Conservation (phyloP, 1,140 invertebrate genomes). For the Lordiphosa collinella region DNA sequence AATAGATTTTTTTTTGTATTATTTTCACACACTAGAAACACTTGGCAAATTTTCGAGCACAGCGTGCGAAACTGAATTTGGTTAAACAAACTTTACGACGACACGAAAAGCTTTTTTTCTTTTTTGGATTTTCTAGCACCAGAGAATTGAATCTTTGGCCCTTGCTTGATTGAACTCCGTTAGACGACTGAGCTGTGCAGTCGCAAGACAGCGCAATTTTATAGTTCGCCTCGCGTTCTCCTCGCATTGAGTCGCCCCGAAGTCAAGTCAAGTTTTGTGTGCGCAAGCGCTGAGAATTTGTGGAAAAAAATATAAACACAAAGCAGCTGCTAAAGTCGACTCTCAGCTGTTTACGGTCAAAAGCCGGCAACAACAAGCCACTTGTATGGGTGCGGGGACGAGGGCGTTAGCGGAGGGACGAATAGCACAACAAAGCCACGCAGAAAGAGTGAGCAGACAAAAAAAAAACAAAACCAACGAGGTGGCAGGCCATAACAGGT, state of each 20-base stretch:
- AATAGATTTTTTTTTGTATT: slow-evolving; percentile 7
- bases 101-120: slow-evolving; percentile 22
- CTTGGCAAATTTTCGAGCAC: background rate
- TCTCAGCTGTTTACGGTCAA: slow-evolving; percentile 62
- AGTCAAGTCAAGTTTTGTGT: slow-evolving; percentile 30
- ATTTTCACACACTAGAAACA: slow-evolving; percentile 5
- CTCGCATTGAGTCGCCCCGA: slow-evolving; percentile 6
- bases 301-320: slow-evolving; percentile 66
- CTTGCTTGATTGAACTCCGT: slow-evolving; percentile 63
- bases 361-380: slow-evolving; percentile 69
- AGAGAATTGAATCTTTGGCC: slow-evolving; percentile 18
- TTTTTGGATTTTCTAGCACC: slow-evolving; percentile 23
- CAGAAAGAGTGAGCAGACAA: background rate
- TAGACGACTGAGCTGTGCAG: slow-evolving; percentile 64
- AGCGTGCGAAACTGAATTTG: slow-evolving; percentile 2
- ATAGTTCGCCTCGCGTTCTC: slow-evolving; percentile 28
- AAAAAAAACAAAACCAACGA: slow-evolving; percentile 8
- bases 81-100: slow-evolving; percentile 17
- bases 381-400: slow-evolving; percentile 13
- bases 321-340: slow-evolving; percentile 53
- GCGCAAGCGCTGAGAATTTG: slow-evolving; percentile 43
- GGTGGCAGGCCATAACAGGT: slow-evolving; percentile 7
- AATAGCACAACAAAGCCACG: too few relatives aligned
- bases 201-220: slow-evolving; percentile 53
- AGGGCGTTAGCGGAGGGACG: background rate